phyloP scores from a whole-genome alignment of 1,140 invertebrate species.

The Aphidius ervi region DNA sequence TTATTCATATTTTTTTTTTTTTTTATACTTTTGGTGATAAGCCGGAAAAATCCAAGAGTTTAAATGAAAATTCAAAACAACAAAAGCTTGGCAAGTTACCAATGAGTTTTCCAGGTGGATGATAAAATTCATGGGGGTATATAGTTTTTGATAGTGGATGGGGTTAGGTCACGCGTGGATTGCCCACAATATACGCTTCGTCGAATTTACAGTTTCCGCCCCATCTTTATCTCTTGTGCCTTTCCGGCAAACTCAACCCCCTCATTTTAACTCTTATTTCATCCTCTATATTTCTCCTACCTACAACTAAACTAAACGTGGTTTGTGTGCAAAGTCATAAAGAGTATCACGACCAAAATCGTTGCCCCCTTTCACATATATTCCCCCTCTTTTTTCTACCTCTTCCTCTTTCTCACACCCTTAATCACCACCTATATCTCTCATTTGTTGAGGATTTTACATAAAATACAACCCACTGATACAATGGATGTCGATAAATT shows the following conservation, averaged over 20 bases:
- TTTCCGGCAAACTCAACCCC: slow-evolving; percentile 13
- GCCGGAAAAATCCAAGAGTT: neutral
- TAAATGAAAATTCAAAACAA: slow-evolving; percentile 25
- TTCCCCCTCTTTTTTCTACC: too few relatives aligned
- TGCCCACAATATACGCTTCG: slow-evolving; percentile 32
- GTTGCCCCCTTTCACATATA: too few relatives aligned
- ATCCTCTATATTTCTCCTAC: slow-evolving; percentile 4
- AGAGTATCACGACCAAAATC: too few relatives aligned
- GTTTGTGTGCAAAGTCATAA: too few relatives aligned
- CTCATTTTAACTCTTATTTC: neutral
- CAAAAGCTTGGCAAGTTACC: slow-evolving; percentile 33
- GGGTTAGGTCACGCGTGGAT: slow-evolving; percentile 15
- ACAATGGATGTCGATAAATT: too few relatives aligned
- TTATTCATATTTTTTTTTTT: too few relatives aligned
- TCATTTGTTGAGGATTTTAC: too few relatives aligned
- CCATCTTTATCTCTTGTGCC: slow-evolving; percentile 8
- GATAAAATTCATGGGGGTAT: slow-evolving; percentile 9
- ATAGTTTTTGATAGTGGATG: neutral
- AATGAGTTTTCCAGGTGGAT: slow-evolving; percentile 33
- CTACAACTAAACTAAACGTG: too few relatives aligned
- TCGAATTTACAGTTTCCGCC: slow-evolving; percentile 29
- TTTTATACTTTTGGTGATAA: too few relatives aligned
- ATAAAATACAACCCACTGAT: too few relatives aligned
- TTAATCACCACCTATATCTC: too few relatives aligned
- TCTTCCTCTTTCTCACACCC: too few relatives aligned